Conservation (phyloP, 1,140 invertebrate genomes). For the Ostrea edulis region DNA sequence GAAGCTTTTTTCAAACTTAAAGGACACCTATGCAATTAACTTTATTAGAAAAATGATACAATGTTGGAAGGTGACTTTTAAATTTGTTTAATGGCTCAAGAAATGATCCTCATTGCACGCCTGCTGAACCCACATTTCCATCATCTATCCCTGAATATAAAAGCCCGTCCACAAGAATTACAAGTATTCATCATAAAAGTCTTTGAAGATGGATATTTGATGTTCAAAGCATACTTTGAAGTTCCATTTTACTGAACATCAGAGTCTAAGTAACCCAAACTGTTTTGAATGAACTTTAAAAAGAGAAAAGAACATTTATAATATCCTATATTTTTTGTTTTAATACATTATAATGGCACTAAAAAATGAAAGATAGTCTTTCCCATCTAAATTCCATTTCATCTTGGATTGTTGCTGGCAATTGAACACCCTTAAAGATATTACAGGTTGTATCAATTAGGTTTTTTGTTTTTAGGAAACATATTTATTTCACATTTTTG, state of each 20-base stretch:
- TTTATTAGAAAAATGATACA: slow-evolving; percentile 28
- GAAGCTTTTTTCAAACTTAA: background rate
- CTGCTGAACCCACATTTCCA: background rate
- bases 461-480: too few species aligned
- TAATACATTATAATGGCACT: too few species aligned
- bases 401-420: too few species aligned
- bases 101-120: slow-evolving; percentile 28
- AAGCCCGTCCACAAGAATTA: background rate
- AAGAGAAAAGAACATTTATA: too few species aligned
- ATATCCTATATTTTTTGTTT: too few species aligned
- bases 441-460: too few species aligned
- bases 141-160: background rate
- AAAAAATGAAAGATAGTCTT: too few species aligned
- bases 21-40: slow-evolving; percentile 22
- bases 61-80: slow-evolving; percentile 16
- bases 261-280: background rate
- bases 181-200: slow-evolving; percentile 3
- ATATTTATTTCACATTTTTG: too few species aligned
- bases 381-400: too few species aligned
- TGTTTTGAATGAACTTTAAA: background rate
- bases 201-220: background rate
- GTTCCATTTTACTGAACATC: background rate
- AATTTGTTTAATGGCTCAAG: slow-evolving; percentile 33
- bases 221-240: background rate
- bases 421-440: too few species aligned